phyloP scores from a whole-genome alignment of 2,113 vertebrate species.

The Eulacestoma nigropectus region DNA sequence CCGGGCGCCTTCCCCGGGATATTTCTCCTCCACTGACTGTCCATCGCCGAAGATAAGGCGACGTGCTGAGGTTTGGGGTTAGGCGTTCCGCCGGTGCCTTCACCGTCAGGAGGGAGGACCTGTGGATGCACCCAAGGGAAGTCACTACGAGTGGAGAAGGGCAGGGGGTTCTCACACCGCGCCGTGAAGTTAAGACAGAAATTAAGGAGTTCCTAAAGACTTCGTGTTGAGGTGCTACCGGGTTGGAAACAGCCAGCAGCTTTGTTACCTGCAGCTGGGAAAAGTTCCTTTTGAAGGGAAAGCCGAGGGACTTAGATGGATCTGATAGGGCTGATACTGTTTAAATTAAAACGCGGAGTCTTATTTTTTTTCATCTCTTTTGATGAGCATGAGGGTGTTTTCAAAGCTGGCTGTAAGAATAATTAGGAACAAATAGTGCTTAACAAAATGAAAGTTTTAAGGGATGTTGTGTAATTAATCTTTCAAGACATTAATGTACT shows the following conservation, averaged over 20 bases:
- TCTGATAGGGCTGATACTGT: not conserved
- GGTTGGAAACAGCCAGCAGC: not conserved
- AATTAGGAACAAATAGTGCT: not conserved
- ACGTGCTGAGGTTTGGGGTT: not conserved
- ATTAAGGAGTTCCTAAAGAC: not conserved
- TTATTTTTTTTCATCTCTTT: not conserved
- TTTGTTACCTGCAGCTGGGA: not conserved
- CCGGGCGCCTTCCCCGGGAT: not conserved
- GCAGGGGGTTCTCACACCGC: not conserved
- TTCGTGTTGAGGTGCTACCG: not conserved
- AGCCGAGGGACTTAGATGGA: not conserved
- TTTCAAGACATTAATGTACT: not conserved
- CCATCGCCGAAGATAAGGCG: not conserved
- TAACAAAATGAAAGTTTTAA: not conserved
- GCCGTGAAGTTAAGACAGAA: not conserved
- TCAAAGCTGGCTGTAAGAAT: not conserved
- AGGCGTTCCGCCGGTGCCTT: not conserved
- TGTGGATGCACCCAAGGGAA: not conserved
- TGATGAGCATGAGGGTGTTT: not conserved
- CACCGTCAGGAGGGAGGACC: not conserved
- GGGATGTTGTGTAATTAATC: not conserved
- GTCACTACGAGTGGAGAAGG: rapidly evolving
- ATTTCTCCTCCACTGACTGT: not conserved
- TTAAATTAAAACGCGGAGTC: slow-evolving; percentile 7
- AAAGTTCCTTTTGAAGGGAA: slow-evolving; percentile 4